Conservation (phyloP, 2,888 invertebrate genomes). For the Ceramica pisi region DNA sequence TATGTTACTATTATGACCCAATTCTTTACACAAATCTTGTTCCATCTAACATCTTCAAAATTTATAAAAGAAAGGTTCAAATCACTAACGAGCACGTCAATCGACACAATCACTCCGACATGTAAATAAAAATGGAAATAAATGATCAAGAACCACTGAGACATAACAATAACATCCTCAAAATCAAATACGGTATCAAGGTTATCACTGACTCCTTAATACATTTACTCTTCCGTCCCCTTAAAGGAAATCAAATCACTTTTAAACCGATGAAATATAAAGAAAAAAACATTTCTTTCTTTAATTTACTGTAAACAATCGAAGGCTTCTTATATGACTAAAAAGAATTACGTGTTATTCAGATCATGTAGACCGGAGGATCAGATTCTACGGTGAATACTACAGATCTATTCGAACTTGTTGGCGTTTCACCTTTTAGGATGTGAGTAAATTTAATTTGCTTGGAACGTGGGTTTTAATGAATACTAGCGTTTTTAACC, state of each 20-base stretch:
- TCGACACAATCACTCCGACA: neutral
- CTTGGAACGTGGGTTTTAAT: neutral
- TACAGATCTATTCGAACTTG: constrained; percentile 17
- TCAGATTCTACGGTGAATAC: constrained; percentile 28
- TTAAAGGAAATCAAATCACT: neutral
- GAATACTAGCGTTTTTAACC: no score
- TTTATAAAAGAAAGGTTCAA: neutral
- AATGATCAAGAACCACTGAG: neutral
- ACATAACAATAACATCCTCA: neutral
- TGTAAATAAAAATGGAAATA: neutral
- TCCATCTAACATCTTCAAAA: no score
- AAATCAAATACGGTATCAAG: neutral
- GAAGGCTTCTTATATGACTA: neutral
- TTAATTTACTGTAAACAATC: neutral
- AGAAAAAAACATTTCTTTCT: neutral
- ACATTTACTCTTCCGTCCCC: neutral
- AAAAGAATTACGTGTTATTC: neutral
- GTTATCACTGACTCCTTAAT: neutral
- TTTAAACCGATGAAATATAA: neutral
- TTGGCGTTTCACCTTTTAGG: neutral
- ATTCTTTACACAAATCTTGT: no score
- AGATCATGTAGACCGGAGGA: constrained; percentile 11
- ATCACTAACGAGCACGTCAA: neutral
- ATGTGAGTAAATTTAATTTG: constrained; percentile 2
- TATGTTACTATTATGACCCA: no score